These are phyloP conservation scores for Chrysolophus pictus DNA, from an alignment of 2,797 vertebrate species.

Conservation along the genomic window DNA sequence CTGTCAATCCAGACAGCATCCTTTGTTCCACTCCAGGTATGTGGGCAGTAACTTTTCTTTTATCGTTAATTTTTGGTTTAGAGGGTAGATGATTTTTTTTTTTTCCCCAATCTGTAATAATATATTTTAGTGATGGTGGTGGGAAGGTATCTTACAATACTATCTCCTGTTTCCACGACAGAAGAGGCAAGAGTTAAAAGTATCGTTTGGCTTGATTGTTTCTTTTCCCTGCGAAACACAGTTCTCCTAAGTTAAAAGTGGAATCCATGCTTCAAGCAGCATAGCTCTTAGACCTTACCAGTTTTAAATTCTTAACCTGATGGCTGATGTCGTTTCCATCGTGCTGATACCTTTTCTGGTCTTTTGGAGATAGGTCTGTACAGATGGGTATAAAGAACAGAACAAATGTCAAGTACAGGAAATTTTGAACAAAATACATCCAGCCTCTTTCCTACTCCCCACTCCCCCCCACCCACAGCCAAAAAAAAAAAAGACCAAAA, in stretches of 20 bases:
- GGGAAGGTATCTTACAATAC: background rate
- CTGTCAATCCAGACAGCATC: constrained; percentile 91
- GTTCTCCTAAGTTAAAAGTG: background rate
- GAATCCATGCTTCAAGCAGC: background rate
- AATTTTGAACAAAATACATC: constrained; percentile 14
- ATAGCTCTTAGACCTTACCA: background rate
- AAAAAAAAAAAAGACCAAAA: constrained; percentile 48
- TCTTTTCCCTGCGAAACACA: background rate
- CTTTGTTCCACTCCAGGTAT: constrained; percentile 92
- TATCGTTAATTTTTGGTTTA: background rate
- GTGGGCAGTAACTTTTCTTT: background rate
- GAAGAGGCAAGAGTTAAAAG: background rate
- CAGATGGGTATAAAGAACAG: background rate
- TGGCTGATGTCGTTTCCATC: background rate
- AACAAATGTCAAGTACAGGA: constrained; percentile 26
- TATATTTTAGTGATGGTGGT: background rate
- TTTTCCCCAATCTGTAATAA: background rate
- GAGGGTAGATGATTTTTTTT: background rate
- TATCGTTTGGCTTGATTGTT: background rate
- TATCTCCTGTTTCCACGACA: background rate
- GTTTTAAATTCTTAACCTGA: background rate
- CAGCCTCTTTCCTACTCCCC: constrained; percentile 1
- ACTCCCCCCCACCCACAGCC: constrained; percentile 37
- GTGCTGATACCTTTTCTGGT: background rate
- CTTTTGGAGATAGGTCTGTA: background rate